phyloP scores from a whole-genome alignment of 2,888 invertebrate species.

The Drosophila colorata region DNA sequence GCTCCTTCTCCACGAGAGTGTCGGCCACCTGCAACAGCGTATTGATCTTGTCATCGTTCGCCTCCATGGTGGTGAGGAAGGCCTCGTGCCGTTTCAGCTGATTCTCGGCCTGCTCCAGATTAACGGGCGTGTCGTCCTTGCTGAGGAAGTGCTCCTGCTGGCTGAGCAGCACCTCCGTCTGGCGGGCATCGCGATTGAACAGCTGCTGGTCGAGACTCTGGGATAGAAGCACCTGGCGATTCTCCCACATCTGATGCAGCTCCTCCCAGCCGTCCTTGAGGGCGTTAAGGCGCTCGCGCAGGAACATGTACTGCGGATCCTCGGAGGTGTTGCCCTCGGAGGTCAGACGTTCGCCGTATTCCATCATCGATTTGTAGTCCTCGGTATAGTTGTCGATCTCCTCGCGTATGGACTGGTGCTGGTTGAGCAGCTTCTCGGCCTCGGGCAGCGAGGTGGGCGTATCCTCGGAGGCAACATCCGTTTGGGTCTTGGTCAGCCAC shows the following conservation, averaged over 20 bases:
- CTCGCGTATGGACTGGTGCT: constrained; percentile 99
- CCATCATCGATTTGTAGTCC: constrained; percentile 99
- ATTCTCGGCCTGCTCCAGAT: constrained; percentile 98
- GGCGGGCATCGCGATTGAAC: constrained; percentile 97
- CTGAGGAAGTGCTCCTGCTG: constrained; percentile 99
- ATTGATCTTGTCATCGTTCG: constrained; percentile 99
- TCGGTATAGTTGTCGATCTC: constrained; percentile 99
- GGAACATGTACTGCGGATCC: constrained; percentile 99
- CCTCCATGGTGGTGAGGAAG: constrained; percentile 99
- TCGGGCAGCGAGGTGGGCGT: constrained; percentile 96
- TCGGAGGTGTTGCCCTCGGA: constrained; percentile 94
- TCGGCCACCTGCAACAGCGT: constrained; percentile 97
- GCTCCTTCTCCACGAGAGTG: constrained; percentile 95
- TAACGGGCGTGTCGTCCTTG: constrained; percentile 97
- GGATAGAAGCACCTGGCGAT: constrained; percentile 96
- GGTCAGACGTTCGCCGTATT: constrained; percentile 98
- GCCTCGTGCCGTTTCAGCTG: constrained; percentile 98
- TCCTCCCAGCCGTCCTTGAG: constrained; percentile 99
- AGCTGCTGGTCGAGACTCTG: constrained; percentile 98
- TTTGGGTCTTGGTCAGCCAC: constrained; percentile 99
- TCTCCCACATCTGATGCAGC: constrained; percentile 99
- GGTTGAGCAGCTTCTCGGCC: constrained; percentile 97
- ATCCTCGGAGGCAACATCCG: constrained; percentile 99
- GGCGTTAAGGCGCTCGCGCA: constrained; percentile 98
- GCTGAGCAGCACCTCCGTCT: constrained; percentile 98